Evolutionary conservation across 2,797 vertebrate species (phyloP), one percentile per base, ranked within the genome.

Genomic region (Dryobates pubescens): DNA sequence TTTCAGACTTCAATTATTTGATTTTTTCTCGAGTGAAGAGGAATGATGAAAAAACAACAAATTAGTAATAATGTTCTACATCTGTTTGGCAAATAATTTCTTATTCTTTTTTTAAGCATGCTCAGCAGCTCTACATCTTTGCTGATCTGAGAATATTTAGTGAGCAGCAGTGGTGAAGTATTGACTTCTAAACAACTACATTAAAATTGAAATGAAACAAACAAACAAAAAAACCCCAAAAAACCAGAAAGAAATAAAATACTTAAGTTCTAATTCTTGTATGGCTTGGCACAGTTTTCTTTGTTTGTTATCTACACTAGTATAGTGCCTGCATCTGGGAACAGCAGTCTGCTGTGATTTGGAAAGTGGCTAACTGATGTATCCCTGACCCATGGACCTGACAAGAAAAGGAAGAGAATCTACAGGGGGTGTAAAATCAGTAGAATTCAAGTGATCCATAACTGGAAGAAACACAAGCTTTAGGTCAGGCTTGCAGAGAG

Each of bases 81-180:
- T 94, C 85, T 96, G 91, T 91, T 95, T 95, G 94, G 91, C 90
- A 89, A 84, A 93, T 47, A 80, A 29, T 67, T 92, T 90, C 45
- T 82, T 32, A 56, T 51, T 57, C 54, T 81, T 85, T 38, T 56
- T 94, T 82, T 84, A 83, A 91, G 53, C 1, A 0, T 81, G 30
- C 64, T 94, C 83, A 82, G 76, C 83, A 86, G 56, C 65, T 77
- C 61, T 77, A 53, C 6, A 7, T 63, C 67, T 93, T 73, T 91
- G 65, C 30, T 34, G 51, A 82, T 82, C 62, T 13, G 23, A 95
- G 71, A 58, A 74, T 72, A 82, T 70, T 75, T 62, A 90, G 63
- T 82, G 34, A 93, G 72, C 41, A 86, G 70, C 57, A 82, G 90
- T 32, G 23, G 41, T 82, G 76, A 91, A 91, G 83, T 88, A 91